Percentiles rank a stretch among this genome's conserved stretches.
Evolutionary conservation across 2,888 invertebrate genomes (phyloP).

Genomic region (Eumerus sabulonum): DNA sequence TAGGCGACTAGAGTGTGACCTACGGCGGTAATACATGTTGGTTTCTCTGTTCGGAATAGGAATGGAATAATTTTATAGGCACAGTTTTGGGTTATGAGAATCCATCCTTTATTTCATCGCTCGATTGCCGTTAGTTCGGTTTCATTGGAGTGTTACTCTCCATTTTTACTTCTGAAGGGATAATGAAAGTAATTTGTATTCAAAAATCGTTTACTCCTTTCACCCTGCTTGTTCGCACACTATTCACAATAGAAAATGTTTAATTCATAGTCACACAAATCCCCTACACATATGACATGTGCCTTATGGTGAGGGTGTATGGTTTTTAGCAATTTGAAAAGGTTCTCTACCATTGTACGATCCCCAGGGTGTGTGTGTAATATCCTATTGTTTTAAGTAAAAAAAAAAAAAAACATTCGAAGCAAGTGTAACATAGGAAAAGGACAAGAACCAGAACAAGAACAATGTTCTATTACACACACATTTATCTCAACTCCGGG

Average conservation of each 20-base stretch:
- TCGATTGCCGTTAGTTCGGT: conserved; percentile 50
- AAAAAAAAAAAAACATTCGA: background rate
- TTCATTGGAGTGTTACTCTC: conserved; percentile 59
- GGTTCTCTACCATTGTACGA: conserved; percentile 8
- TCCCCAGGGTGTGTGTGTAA: conserved; percentile 40
- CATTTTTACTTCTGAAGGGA: conserved; percentile 43
- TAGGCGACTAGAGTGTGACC: too few species aligned
- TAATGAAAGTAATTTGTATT: conserved; percentile 67
- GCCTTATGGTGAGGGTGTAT: too few species aligned
- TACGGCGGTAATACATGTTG: too few species aligned
- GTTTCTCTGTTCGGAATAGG: conserved; percentile 17
- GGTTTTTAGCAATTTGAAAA: background rate
- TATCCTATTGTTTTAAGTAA: conserved; percentile 42
- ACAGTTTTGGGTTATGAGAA: conserved; percentile 52
- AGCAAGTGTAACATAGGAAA: background rate
- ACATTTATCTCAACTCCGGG: conserved; percentile 10
- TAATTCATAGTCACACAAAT: conserved; percentile 30
- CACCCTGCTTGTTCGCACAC: conserved; percentile 15
- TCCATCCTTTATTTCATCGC: conserved; percentile 60
- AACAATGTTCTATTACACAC: conserved; percentile 7
- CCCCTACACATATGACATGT: background rate
- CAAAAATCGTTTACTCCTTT: conserved; percentile 45
- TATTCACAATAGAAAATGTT: conserved; percentile 49
- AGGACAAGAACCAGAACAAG: background rate
- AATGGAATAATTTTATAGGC: conserved; percentile 46